Evolutionary conservation across 2,888 invertebrate species (phyloP), one percentile per base, ranked within the genome.

Genomic region (Harmothoe impar): DNA sequence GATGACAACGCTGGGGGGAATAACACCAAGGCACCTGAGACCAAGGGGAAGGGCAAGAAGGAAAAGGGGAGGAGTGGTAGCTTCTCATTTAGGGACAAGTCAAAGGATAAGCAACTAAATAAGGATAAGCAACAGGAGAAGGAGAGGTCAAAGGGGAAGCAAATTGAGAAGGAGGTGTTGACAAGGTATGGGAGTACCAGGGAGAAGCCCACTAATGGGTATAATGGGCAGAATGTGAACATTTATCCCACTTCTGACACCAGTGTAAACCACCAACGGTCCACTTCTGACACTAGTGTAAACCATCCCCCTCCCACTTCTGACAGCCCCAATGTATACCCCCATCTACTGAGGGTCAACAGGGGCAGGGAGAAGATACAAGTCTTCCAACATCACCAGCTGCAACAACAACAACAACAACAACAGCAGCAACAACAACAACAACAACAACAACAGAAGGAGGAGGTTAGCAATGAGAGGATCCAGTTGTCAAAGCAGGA

Each of bases 401-500:
- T 25, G 77, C 17, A 17, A 29, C 29, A 20, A 29, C 77, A 33
- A 23, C 43, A 81, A 29, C 72, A 72, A 29, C 72, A 15, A 23
- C 72, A 72, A 29, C 72, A 29, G 15, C 31, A 29, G 15, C 72
- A 72, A 29, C 31, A n/a, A 68, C n/a, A 68, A n/a, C 54, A 52
- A 17, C 54, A 15, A 10, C 54, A 68, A 5, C 68, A 68, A n/a
- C 68, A 72, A 25, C 31, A 25, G 81, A 15, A 33, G 35, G 35
- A 33, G 35, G 17, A 43, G 81, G 23, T 7, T n/a, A 23, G 1
- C 29, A 56, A 52, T 12, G 54, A 54, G 12, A n/a, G 25, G 56
- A 29, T 25, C 10, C 1, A 52, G 23, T n/a, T 86, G 0, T 86
- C 86, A 0, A 86, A 86, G 29, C 86, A 86, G 54, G 86, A 86